phyloP scores from a whole-genome alignment of 2,888 invertebrate species.

The Onthophagus sagittarius region DNA sequence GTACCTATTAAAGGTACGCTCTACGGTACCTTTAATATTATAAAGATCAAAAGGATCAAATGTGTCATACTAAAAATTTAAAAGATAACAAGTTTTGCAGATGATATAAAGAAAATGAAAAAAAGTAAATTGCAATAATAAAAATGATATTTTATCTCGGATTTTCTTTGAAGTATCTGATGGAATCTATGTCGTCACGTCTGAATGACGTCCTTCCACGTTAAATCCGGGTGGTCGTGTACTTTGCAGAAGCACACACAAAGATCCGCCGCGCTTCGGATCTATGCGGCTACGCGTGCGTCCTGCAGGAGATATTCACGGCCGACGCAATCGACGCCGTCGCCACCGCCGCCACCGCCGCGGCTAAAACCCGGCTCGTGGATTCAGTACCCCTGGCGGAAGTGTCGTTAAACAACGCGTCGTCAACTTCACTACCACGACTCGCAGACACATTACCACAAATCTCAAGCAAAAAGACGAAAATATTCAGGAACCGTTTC shows the following conservation, averaged over 20 bases:
- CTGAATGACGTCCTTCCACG: neutral
- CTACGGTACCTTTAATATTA: no score
- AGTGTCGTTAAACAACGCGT: slow-evolving; percentile 12
- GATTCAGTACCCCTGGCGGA: slow-evolving; percentile 35
- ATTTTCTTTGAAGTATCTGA: neutral
- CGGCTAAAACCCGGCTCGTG: slow-evolving; percentile 36
- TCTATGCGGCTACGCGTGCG: slow-evolving; percentile 36
- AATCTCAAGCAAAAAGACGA: neutral
- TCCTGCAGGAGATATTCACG: slow-evolving; percentile 38
- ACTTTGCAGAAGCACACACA: neutral
- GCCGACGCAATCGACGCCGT: slow-evolving; percentile 42
- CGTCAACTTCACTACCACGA: neutral
- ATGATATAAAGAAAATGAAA: no score
- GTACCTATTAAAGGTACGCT: no score
- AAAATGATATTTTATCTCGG: neutral
- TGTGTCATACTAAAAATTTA: no score
- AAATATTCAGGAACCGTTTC: no score
- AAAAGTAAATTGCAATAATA: no score
- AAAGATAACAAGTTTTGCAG: no score
- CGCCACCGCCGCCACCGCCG: no score
- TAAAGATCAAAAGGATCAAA: no score
- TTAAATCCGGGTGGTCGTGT: neutral
- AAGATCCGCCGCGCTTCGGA: slow-evolving; percentile 1
- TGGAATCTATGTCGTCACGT: neutral
- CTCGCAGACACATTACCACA: neutral